Conservation (phyloP, 2,113 vertebrate genomes). For the Otolemur garnettii region DNA sequence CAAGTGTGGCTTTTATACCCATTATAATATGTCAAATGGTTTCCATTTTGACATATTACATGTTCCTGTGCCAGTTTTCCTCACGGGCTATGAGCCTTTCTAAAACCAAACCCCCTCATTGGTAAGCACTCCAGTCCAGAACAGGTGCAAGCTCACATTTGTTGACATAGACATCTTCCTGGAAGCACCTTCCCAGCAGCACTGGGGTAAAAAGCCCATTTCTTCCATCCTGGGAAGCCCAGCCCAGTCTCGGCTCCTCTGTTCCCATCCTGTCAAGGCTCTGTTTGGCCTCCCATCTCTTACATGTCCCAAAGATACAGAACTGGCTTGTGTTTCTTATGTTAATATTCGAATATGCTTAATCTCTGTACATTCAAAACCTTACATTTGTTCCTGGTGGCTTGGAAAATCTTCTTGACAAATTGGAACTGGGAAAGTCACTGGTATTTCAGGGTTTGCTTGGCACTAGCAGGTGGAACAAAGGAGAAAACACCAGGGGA, state of each 20-base stretch:
- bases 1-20: neutral
- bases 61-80: neutral
- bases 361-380: neutral
- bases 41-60: neutral
- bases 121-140: neutral
- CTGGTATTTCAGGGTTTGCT: slow-evolving; percentile 37
- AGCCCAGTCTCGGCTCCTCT: neutral
- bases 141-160: neutral
- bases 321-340: neutral
- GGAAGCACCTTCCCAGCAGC: neutral
- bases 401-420: slow-evolving; percentile 39
- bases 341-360: neutral
- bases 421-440: neutral
- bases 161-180: neutral
- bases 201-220: neutral
- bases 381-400: neutral
- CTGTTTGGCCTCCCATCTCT: neutral
- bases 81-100: neutral
- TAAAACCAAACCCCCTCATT: neutral
- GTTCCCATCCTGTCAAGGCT: neutral
- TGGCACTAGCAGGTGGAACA: slow-evolving; percentile 29
- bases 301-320: accelerated
- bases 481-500: slow-evolving; percentile 1
- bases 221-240: neutral
- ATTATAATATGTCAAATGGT: neutral